phyloP scores from a whole-genome alignment of 2,888 invertebrate genomes.

The Drosophila dives region DNA sequence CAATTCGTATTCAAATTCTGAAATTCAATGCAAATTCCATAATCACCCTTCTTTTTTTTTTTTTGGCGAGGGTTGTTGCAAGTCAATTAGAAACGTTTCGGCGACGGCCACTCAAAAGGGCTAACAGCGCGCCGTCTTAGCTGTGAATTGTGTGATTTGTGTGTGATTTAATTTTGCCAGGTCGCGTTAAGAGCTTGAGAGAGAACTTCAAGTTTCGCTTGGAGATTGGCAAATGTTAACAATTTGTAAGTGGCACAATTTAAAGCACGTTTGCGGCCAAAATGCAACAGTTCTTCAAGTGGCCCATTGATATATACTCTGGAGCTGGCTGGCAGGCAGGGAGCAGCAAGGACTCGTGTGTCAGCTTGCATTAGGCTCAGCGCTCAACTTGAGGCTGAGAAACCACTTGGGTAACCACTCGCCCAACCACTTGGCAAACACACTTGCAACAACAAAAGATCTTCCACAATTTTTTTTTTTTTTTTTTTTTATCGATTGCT shows the following conservation, averaged over 20 bases:
- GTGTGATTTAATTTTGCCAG: slow-evolving; percentile 22
- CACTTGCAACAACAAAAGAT: slow-evolving; percentile 34
- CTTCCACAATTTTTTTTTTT: slow-evolving; percentile 22
- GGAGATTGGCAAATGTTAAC: slow-evolving; percentile 67
- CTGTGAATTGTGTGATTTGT: background rate
- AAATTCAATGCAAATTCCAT: background rate
- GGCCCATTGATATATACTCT: slow-evolving; percentile 23
- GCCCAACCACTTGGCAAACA: slow-evolving; percentile 12
- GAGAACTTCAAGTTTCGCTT: slow-evolving; percentile 3
- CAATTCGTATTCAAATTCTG: background rate
- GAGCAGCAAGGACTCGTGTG: slow-evolving; percentile 61
- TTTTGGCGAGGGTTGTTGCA: slow-evolving; percentile 53
- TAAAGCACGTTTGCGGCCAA: slow-evolving; percentile 49
- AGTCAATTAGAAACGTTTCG: slow-evolving; percentile 75
- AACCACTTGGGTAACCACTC: slow-evolving; percentile 28
- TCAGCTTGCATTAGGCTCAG: slow-evolving; percentile 74
- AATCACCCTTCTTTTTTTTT: slow-evolving; percentile 6
- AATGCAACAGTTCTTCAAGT: slow-evolving; percentile 74
- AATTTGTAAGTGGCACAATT: slow-evolving; percentile 75
- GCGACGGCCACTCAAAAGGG: slow-evolving; percentile 49
- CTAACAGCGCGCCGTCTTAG: slow-evolving; percentile 27
- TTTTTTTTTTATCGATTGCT: slow-evolving; percentile 46
- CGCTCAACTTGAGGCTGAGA: slow-evolving; percentile 24
- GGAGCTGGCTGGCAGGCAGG: slow-evolving; percentile 1
- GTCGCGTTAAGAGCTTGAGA: slow-evolving; percentile 7